Evolutionary conservation across 2,113 vertebrate species (phyloP).

Genomic region (Megaleporinus macrocephalus): DNA sequence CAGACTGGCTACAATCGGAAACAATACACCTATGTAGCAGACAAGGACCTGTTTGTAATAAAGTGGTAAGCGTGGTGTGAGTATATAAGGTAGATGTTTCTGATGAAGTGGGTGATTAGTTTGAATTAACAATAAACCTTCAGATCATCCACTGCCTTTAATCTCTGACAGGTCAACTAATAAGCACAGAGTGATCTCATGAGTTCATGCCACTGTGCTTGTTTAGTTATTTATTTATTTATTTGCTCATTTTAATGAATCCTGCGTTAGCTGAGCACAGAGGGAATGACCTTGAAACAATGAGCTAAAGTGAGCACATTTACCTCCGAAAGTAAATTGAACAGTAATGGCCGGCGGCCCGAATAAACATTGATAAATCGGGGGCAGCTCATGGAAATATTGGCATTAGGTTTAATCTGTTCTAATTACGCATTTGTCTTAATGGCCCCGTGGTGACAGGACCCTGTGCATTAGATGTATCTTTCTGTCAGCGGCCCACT

Average conservation of each 20-base stretch:
- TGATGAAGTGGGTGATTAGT: not conserved
- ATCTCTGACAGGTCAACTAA: not conserved
- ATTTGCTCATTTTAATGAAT: not conserved
- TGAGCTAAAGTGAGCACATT: conserved; percentile 11
- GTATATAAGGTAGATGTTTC: not conserved
- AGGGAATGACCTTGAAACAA: conserved; percentile 32
- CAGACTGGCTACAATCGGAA: too few relatives aligned
- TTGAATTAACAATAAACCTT: not conserved
- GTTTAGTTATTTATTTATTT: not conserved
- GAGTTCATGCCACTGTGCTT: not conserved
- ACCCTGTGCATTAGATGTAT: conserved; percentile 30
- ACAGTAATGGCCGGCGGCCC: conserved; percentile 37
- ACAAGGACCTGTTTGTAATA: not conserved
- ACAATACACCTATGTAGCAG: too few relatives aligned
- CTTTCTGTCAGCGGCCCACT: conserved; percentile 43
- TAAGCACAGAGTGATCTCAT: not conserved
- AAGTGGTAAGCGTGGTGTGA: not conserved
- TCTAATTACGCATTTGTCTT: conserved; percentile 52
- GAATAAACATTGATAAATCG: conserved; percentile 36
- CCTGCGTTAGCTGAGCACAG: conserved; percentile 20
- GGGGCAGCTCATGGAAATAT: conserved; percentile 33
- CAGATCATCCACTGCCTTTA: not conserved
- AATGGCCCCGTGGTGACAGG: conserved; percentile 41
- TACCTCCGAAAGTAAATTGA: conserved; percentile 20
- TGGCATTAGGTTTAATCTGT: conserved; percentile 42